Percentiles rank a stretch among this genome's conserved stretches.
Conservation (phyloP, 2,113 vertebrate species). For the Halcyon malimbica region DNA sequence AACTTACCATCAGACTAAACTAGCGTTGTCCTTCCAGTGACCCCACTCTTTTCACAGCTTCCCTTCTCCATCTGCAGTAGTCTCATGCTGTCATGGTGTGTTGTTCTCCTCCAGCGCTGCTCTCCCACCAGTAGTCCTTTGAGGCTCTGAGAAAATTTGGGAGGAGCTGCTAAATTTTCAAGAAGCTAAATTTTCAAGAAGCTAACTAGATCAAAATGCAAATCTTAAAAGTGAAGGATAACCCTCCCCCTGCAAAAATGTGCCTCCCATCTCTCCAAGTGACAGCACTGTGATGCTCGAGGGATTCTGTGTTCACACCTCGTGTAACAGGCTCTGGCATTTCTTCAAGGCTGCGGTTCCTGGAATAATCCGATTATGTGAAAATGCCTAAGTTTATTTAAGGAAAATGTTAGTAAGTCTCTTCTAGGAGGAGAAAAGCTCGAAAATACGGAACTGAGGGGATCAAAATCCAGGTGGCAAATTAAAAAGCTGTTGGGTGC, state of each 20-base stretch:
- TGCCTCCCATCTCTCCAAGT: neutral
- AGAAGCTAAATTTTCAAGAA: neutral
- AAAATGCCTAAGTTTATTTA: neutral
- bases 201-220: neutral
- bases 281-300: neutral
- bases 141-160: neutral
- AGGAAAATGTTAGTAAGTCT: neutral
- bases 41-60: neutral
- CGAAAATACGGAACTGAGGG: neutral
- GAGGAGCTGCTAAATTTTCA: neutral
- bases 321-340: neutral
- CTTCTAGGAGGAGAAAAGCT: neutral
- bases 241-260: neutral
- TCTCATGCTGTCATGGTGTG: neutral
- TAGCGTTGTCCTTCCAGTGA: neutral
- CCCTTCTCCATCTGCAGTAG: neutral
- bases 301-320: neutral
- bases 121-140: neutral
- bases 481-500: neutral
- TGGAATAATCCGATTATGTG: constrained; percentile 16
- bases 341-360: neutral
- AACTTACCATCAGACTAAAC: neutral
- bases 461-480: neutral
- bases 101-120: neutral
- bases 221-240: neutral